Evolutionary conservation across 2,113 vertebrate species (phyloP).

Genomic region (Calypte anna): DNA sequence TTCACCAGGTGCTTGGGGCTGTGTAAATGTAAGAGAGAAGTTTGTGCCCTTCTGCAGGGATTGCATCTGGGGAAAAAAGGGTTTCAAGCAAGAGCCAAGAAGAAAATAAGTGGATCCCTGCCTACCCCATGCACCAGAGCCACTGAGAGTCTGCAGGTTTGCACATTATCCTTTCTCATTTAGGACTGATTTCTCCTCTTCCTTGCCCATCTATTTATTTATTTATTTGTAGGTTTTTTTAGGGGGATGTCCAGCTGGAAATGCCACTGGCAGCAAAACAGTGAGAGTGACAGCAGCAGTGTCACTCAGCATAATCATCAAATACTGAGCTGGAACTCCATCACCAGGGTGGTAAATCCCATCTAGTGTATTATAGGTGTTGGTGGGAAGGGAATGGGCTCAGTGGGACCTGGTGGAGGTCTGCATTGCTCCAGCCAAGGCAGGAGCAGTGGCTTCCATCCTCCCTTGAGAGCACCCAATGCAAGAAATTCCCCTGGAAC

Average conservation of each 20-base stretch:
- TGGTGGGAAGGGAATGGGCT: accelerated
- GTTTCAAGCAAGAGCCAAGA: neutral
- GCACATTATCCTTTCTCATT: neutral
- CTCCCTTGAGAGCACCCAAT: accelerated
- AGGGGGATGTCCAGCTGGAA: neutral
- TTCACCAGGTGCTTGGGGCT: neutral
- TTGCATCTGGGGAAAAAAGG: neutral
- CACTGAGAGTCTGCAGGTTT: neutral
- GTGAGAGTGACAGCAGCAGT: accelerated
- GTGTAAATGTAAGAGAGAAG: neutral
- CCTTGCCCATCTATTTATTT: accelerated
- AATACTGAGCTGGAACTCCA: neutral
- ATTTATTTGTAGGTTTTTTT: neutral
- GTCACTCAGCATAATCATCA: accelerated
- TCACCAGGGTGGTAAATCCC: neutral
- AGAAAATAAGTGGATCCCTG: neutral
- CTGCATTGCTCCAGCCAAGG: neutral
- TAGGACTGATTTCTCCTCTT: neutral
- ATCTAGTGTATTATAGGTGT: accelerated
- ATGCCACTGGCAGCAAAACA: neutral
- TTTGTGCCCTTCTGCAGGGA: accelerated
- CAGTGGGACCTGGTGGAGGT: neutral
- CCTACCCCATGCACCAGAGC: neutral
- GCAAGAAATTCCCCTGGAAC: neutral
- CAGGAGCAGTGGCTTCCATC: accelerated